Conservation (phyloP, 2,797 vertebrate genomes). For the Chiroxiphia lanceolata region DNA sequence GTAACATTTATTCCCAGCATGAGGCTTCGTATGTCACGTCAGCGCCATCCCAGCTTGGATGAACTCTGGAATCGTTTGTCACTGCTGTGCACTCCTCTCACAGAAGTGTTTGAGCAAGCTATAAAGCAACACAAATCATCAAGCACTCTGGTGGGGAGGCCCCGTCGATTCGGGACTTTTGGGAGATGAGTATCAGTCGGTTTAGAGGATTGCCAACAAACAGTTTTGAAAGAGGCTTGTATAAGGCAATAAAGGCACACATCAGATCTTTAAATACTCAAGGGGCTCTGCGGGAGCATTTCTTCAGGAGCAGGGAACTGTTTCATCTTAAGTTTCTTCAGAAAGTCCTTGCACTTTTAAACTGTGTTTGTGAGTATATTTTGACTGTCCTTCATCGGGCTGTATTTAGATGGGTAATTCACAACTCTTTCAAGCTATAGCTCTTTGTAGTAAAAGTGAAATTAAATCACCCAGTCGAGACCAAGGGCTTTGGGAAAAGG, state of each 20-base stretch:
- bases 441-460: background rate
- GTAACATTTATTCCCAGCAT: conserved; percentile 8
- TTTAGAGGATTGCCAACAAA: background rate
- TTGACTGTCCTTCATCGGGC: background rate
- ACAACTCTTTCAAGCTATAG: background rate
- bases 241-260: background rate
- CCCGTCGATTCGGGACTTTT: background rate
- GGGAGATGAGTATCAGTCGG: background rate
- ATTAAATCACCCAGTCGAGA: background rate
- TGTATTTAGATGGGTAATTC: background rate
- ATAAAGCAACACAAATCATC: background rate
- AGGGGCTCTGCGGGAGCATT: background rate
- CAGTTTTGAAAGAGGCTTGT: background rate
- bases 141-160: background rate
- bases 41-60: background rate
- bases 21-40: background rate
- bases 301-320: background rate
- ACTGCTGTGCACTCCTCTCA: background rate
- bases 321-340: background rate
- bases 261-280: background rate
- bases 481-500: background rate
- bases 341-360: background rate
- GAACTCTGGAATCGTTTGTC: conserved; percentile 14
- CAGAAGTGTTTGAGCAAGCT: background rate
- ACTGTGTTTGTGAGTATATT: background rate